A percentile compares a stretch with the other conserved stretches of the same genome.
These are phyloP conservation scores for Glyphotaelius pellucidus DNA, from an alignment of 2,888 invertebrate species.

Conservation along the genomic window DNA sequence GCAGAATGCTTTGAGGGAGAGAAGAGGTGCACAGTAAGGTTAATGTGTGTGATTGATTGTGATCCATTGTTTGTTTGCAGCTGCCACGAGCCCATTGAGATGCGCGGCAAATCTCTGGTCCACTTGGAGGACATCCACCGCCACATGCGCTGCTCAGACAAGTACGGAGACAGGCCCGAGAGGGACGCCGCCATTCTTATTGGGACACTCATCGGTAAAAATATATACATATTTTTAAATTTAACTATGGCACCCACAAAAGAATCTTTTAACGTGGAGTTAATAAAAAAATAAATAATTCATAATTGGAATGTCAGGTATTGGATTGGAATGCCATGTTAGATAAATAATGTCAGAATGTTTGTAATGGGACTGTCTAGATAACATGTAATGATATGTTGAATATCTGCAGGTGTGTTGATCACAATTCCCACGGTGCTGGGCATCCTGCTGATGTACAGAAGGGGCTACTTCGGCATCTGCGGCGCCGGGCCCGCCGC, in stretches of 20 bases:
- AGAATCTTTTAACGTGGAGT: too few relatives aligned
- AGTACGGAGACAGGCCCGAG: slow-evolving; percentile 81
- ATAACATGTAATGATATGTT: neutral
- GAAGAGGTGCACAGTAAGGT: neutral
- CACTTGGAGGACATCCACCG: slow-evolving; percentile 78
- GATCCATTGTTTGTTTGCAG: slow-evolving; percentile 69
- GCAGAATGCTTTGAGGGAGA: neutral
- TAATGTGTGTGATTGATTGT: neutral
- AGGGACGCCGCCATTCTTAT: slow-evolving; percentile 83
- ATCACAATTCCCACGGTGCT: slow-evolving; percentile 83
- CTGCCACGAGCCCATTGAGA: slow-evolving; percentile 83
- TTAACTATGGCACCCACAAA: neutral
- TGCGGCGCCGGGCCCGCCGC: slow-evolving; percentile 78
- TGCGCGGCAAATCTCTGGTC: slow-evolving; percentile 78
- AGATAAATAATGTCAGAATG: too few relatives aligned
- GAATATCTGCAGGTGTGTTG: slow-evolving; percentile 75
- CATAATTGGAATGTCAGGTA: too few relatives aligned
- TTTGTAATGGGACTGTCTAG: neutral
- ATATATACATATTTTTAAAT: neutral
- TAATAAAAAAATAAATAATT: too few relatives aligned
- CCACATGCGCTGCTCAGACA: slow-evolving; percentile 82
- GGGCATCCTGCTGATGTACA: slow-evolving; percentile 79
- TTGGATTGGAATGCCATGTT: too few relatives aligned
- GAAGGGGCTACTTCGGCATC: slow-evolving; percentile 81
- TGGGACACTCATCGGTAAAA: slow-evolving; percentile 81